Evolutionary conservation across 2,888 invertebrate species (phyloP).

Genomic region (Aricia artaxerxes): DNA sequence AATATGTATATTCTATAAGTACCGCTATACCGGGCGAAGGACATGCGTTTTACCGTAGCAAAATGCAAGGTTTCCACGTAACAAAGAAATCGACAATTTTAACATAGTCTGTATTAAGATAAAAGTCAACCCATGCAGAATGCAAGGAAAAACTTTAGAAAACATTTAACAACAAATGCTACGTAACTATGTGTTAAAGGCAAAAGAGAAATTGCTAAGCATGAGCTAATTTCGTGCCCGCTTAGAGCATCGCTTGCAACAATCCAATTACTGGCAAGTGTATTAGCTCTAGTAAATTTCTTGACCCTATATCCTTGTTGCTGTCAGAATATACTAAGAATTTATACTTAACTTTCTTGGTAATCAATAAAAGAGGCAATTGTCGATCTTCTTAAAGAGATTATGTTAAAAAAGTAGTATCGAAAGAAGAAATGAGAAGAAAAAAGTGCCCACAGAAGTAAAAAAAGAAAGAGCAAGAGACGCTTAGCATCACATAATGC

Average conservation of each 20-base stretch:
- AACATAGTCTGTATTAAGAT: background rate
- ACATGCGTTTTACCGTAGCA: too few relatives aligned
- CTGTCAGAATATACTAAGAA: conserved; percentile 27
- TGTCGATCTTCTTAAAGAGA: background rate
- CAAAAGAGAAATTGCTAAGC: conserved; percentile 30
- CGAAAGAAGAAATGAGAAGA: too few relatives aligned
- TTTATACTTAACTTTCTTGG: background rate
- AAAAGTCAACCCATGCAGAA: background rate
- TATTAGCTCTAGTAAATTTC: conserved; percentile 43
- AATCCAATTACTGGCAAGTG: conserved; percentile 43
- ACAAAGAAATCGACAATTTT: background rate
- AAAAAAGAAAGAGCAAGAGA: too few relatives aligned
- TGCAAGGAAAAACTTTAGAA: background rate
- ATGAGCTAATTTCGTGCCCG: conserved; percentile 28
- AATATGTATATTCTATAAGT: too few relatives aligned
- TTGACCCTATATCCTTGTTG: conserved; percentile 41
- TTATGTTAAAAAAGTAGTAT: too few relatives aligned
- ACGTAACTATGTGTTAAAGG: conserved; percentile 23
- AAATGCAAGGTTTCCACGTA: too few relatives aligned
- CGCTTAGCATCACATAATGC: too few relatives aligned
- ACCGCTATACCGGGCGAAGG: too few relatives aligned
- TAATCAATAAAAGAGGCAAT: background rate
- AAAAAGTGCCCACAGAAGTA: too few relatives aligned
- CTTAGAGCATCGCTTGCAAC: conserved; percentile 34
- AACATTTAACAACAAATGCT: conserved; percentile 14